These are phyloP conservation scores for Hozukius guyotensis DNA, from an alignment of 2,797 vertebrate species.

Conservation along the genomic window DNA sequence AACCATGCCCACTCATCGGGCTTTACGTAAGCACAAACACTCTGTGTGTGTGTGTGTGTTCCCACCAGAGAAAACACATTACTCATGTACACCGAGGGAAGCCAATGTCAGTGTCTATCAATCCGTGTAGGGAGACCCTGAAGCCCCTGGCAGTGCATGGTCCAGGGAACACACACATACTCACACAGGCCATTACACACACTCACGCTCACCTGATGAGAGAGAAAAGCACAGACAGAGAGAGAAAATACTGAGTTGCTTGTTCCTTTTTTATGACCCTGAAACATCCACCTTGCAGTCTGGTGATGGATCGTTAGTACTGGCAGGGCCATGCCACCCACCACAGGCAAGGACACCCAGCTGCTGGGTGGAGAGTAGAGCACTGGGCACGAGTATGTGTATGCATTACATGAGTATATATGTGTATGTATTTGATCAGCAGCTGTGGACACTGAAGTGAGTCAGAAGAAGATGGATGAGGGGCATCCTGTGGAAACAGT, in stretches of 20 bases:
- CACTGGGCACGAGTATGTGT: not conserved
- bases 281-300: slow-evolving; percentile 47
- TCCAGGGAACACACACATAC: slow-evolving; percentile 38
- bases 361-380: slow-evolving; percentile 1
- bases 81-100: slow-evolving; percentile 67
- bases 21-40: slow-evolving; percentile 73
- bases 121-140: slow-evolving; percentile 48
- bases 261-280: slow-evolving; percentile 51
- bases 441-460: slow-evolving; percentile 29
- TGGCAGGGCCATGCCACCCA: slow-evolving; percentile 30
- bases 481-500: slow-evolving; percentile 25
- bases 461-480: slow-evolving; percentile 52
- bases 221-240: not conserved
- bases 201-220: slow-evolving; percentile 27
- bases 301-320: slow-evolving; percentile 60
- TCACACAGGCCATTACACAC: slow-evolving; percentile 49
- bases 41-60: slow-evolving; percentile 9
- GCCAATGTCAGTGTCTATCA: slow-evolving; percentile 63
- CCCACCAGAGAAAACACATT: slow-evolving; percentile 55
- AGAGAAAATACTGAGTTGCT: slow-evolving; percentile 27
- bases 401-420: not conserved
- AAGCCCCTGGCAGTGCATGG: slow-evolving; percentile 49
- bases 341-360: slow-evolving; percentile 57
- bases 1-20: slow-evolving; percentile 71
- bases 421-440: not conserved